Percentiles rank a stretch among this genome's conserved stretches.
These are phyloP conservation scores for Oxytorus armatus DNA, from an alignment of 2,888 invertebrate genomes.

Conservation along the genomic window DNA sequence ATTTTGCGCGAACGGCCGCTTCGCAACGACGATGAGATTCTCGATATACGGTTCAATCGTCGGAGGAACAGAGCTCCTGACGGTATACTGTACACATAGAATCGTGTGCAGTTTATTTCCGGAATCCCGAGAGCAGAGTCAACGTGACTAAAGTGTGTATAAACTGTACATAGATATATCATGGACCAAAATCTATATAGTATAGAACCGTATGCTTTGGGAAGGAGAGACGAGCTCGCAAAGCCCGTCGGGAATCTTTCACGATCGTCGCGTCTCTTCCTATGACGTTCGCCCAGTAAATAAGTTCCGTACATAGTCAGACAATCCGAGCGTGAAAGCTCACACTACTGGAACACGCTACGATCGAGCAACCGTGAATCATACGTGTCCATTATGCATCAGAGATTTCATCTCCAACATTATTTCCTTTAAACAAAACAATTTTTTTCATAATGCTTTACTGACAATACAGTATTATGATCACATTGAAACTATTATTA, in stretches of 20 bases:
- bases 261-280: not conserved
- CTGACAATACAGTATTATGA: no score
- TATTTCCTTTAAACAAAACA: no score
- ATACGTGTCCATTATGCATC: no score
- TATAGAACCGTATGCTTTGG: not conserved
- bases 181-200: not conserved
- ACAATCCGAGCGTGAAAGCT: not conserved
- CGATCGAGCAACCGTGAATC: no score
- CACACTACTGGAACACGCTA: no score
- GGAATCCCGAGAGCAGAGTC: not conserved
- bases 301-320: conserved; percentile 9
- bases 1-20: conserved; percentile 3
- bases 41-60: not conserved
- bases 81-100: not conserved
- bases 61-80: not conserved
- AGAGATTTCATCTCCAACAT: no score
- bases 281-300: not conserved
- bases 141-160: not conserved
- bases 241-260: not conserved
- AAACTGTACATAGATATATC: not conserved
- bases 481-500: no score
- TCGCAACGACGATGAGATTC: not conserved
- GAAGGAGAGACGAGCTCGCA: conserved; percentile 1
- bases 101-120: not conserved
- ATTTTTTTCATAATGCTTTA: no score